Conservation (phyloP, 2,888 invertebrate genomes). For the Myathropa florea region DNA sequence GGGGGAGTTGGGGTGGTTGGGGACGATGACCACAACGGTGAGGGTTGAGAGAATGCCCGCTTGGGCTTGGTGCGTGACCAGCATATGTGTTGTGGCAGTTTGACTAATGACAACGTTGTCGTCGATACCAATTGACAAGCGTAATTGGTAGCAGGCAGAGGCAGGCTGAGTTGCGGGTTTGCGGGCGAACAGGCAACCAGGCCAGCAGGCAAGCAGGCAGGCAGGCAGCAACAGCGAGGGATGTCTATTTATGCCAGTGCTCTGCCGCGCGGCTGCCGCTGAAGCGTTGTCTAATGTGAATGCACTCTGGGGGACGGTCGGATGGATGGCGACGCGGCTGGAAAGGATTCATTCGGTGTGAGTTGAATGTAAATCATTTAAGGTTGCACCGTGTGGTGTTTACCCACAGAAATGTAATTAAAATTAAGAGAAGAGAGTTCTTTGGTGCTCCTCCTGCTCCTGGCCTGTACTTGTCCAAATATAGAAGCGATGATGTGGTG, state of each 20-base stretch:
- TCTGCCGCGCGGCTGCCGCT: no score
- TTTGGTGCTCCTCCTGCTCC: background rate
- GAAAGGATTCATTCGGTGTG: conserved; percentile 57
- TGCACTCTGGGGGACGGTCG: conserved; percentile 41
- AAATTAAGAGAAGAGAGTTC: conserved; percentile 19
- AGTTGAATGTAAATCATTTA: conserved; percentile 58
- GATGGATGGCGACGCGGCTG: conserved; percentile 16
- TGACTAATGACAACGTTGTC: conserved; percentile 69
- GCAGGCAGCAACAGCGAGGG: background rate
- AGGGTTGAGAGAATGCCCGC: background rate
- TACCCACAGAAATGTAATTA: conserved; percentile 44
- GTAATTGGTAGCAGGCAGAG: conserved; percentile 52
- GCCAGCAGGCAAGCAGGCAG: conserved; percentile 1
- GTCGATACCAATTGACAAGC: conserved; percentile 66
- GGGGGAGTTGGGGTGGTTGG: no score
- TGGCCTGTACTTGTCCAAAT: conserved; percentile 41
- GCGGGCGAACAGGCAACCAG: background rate
- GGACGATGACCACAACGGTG: background rate
- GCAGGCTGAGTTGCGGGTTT: background rate
- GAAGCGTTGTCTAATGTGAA: conserved; percentile 38
- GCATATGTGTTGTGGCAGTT: conserved; percentile 48
- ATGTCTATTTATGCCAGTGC: background rate
- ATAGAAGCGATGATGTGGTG: conserved; percentile 32
- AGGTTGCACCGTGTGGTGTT: background rate
- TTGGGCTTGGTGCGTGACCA: conserved; percentile 57